A percentile compares a stretch with the other conserved stretches of the same genome.
Evolutionary conservation across 2,888 invertebrate species (phyloP).

Genomic region (Terebella lapidaria): DNA sequence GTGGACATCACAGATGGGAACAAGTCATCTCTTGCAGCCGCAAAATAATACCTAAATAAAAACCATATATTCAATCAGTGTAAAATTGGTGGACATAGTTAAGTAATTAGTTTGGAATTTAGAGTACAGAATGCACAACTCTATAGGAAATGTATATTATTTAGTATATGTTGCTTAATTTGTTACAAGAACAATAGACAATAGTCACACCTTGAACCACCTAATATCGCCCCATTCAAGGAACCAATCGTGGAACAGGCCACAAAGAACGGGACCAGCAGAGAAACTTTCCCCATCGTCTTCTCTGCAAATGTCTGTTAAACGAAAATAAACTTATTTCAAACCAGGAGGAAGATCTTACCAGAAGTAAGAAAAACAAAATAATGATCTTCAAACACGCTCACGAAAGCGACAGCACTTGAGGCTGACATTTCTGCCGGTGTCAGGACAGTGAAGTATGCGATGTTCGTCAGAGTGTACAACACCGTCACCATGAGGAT

Average conservation of each 20-base stretch:
- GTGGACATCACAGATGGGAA: not conserved
- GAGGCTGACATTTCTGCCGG: conserved; percentile 68
- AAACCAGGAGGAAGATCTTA: not conserved
- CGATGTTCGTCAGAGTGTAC: conserved; percentile 76
- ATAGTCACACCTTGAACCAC: conserved; percentile 28
- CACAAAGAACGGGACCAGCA: conserved; percentile 85
- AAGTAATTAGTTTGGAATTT: too few relatives aligned
- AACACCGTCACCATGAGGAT: conserved; percentile 72
- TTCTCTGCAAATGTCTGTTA: conserved; percentile 40
- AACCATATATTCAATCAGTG: too few relatives aligned
- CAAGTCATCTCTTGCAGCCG: not conserved
- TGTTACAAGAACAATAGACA: too few relatives aligned
- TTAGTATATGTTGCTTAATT: too few relatives aligned
- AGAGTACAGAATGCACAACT: too few relatives aligned
- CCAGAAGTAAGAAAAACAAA: not conserved
- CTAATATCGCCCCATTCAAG: conserved; percentile 41
- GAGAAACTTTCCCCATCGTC: conserved; percentile 34
- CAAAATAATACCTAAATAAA: not conserved
- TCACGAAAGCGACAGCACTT: conserved; percentile 72
- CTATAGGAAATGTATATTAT: too few relatives aligned
- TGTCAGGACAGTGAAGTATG: conserved; percentile 73
- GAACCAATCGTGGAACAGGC: conserved; percentile 94
- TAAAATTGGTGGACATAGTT: too few relatives aligned
- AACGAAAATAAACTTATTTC: not conserved
- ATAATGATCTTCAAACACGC: too few relatives aligned